phyloP scores from a whole-genome alignment of 2,113 vertebrate genomes.

The Daboia siamensis region DNA sequence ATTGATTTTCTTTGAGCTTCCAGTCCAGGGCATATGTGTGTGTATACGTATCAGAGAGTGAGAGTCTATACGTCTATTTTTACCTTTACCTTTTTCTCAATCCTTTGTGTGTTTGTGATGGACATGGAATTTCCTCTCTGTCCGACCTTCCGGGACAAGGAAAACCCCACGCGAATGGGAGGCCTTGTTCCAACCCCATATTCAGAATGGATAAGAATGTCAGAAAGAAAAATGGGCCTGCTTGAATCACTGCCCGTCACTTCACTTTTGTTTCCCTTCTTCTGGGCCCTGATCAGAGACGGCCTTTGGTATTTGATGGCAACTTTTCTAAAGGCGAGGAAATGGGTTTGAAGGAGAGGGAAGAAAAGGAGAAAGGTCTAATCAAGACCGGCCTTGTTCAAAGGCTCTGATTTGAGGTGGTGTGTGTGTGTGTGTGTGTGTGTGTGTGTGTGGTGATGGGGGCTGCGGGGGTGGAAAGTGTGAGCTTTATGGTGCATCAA shows the following conservation, averaged over 20 bases:
- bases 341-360: constrained; percentile 80
- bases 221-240: constrained; percentile 71
- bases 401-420: constrained; percentile 66
- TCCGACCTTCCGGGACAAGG: constrained; percentile 80
- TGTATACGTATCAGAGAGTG: constrained; percentile 72
- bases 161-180: constrained; percentile 73
- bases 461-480: constrained; percentile 75
- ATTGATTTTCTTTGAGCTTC: neutral
- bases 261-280: constrained; percentile 81
- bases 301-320: constrained; percentile 79
- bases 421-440: neutral
- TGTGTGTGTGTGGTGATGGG: neutral
- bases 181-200: constrained; percentile 78
- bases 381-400: constrained; percentile 84
- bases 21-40: constrained; percentile 54
- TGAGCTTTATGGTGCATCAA: constrained; percentile 83
- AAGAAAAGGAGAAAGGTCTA: constrained; percentile 84
- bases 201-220: constrained; percentile 81
- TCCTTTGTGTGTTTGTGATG: neutral
- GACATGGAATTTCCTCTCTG: constrained; percentile 73
- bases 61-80: neutral
- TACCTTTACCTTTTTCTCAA: neutral
- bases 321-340: constrained; percentile 84
- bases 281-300: constrained; percentile 78
- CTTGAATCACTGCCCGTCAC: constrained; percentile 75